phyloP scores from a whole-genome alignment of 2,797 vertebrate species.

The Salmo trutta region DNA sequence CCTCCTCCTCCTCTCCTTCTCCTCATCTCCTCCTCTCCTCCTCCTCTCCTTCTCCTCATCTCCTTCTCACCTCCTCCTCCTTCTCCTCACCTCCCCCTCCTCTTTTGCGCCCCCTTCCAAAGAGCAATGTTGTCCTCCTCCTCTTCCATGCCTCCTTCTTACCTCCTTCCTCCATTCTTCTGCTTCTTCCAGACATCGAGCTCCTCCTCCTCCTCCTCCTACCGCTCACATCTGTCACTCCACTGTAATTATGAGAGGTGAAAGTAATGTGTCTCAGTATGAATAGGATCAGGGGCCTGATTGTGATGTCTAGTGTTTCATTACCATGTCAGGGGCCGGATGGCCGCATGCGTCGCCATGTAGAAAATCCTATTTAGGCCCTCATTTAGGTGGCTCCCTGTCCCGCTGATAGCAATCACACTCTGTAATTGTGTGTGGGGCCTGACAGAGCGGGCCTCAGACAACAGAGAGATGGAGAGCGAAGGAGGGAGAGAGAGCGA shows the following conservation, averaged over 20 bases:
- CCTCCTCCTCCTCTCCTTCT: slow-evolving; percentile 12
- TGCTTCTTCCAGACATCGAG: slow-evolving; percentile 3
- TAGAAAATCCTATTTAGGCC: slow-evolving; percentile 99
- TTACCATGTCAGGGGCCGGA: slow-evolving; percentile 91
- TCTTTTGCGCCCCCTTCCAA: slow-evolving; percentile 6
- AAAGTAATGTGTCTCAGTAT: slow-evolving; percentile 90
- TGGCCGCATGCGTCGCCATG: slow-evolving; percentile 89
- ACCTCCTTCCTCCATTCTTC: slow-evolving; percentile 25
- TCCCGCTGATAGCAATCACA: slow-evolving; percentile 99
- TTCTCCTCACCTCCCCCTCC: neutral
- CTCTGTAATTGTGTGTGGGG: slow-evolving; percentile 98
- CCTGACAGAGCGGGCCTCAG: slow-evolving; percentile 83
- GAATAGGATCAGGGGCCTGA: slow-evolving; percentile 95
- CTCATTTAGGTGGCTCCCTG: slow-evolving; percentile 99
- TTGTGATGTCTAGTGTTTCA: slow-evolving; percentile 99
- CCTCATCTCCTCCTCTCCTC: no score
- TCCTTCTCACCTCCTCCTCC: no score
- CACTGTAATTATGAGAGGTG: slow-evolving; percentile 88
- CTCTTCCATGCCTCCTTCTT: neutral
- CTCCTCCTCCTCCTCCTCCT: slow-evolving; percentile 21
- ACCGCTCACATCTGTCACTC: slow-evolving; percentile 74
- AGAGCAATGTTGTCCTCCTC: neutral
- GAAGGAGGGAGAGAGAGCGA: slow-evolving; percentile 80
- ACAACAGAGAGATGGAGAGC: slow-evolving; percentile 48
- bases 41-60: no score